phyloP scores from a whole-genome alignment of 2,113 vertebrate species.

The Heterotilapia buettikoferi region DNA sequence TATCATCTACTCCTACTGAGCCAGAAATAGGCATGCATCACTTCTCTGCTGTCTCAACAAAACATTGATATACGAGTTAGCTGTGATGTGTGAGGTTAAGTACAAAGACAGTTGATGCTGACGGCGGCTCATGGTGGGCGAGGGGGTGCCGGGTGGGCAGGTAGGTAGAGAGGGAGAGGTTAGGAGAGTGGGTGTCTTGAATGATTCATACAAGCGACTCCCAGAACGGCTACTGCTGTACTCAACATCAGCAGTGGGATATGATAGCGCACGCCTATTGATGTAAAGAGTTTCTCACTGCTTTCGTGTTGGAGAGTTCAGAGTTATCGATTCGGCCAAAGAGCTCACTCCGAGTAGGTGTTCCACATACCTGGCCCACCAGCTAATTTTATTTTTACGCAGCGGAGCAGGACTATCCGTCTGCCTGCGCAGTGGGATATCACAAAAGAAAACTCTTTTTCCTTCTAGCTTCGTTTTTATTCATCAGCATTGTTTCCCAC shows the following conservation, averaged over 20 bases:
- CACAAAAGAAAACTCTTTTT: slow-evolving; percentile 8
- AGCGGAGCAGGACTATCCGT: not conserved
- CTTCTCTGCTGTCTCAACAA: slow-evolving; percentile 41
- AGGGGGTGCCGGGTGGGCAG: slow-evolving; percentile 4
- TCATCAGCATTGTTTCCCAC: slow-evolving; percentile 8
- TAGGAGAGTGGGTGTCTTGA: slow-evolving; percentile 54
- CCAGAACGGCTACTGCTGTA: slow-evolving; percentile 14
- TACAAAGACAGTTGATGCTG: slow-evolving; percentile 59
- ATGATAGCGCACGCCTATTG: slow-evolving; percentile 23
- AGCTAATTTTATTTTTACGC: slow-evolving; percentile 37
- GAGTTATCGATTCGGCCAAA: slow-evolving; percentile 54
- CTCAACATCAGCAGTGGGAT: slow-evolving; percentile 25
- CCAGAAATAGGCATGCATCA: slow-evolving; percentile 52
- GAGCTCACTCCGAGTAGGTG: slow-evolving; percentile 41
- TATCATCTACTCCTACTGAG: slow-evolving; percentile 45
- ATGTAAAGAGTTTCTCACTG: slow-evolving; percentile 39
- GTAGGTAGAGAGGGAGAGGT: slow-evolving; percentile 51
- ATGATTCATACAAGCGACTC: slow-evolving; percentile 58
- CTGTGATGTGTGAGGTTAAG: slow-evolving; percentile 64
- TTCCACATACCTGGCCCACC: slow-evolving; percentile 43
- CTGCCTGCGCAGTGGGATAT: not conserved
- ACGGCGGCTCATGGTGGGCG: slow-evolving; percentile 34
- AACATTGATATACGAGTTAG: slow-evolving; percentile 66
- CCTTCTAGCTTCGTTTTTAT: not conserved
- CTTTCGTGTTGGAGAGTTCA: slow-evolving; percentile 45